Percentiles rank a stretch among this genome's conserved stretches.
phyloP scores from a whole-genome alignment of 2,113 vertebrate genomes.

The Miniopterus natalensis region DNA sequence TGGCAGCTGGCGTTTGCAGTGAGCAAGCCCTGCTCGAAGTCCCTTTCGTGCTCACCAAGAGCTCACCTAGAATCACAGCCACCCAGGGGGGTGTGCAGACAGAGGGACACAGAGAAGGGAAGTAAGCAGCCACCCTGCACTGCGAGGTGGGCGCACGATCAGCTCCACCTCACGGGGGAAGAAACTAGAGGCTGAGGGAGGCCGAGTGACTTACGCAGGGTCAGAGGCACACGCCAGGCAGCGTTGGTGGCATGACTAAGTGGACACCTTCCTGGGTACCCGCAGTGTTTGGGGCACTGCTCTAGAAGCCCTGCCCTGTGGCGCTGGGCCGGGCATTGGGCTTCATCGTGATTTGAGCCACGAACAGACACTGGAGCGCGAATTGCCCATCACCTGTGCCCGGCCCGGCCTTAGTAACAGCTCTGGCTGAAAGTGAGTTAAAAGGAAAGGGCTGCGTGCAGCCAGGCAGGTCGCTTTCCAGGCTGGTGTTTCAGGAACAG shows the following conservation, averaged over 20 bases:
- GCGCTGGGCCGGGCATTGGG: background rate
- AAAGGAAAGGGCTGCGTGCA: background rate
- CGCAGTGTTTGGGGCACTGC: accelerated
- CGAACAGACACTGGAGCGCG: accelerated
- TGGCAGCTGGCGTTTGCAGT: no score
- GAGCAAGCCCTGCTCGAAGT: accelerated
- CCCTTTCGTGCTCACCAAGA: background rate
- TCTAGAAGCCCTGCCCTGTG: background rate
- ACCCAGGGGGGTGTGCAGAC: background rate
- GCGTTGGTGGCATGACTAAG: background rate
- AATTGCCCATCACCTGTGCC: background rate
- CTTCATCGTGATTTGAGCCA: background rate
- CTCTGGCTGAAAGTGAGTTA: background rate
- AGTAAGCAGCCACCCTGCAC: background rate
- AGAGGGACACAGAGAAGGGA: background rate
- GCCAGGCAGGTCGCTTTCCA: background rate
- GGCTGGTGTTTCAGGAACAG: background rate
- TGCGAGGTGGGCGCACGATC: background rate
- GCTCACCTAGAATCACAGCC: background rate
- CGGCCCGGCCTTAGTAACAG: background rate
- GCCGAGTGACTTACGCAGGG: background rate
- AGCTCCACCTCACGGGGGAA: background rate
- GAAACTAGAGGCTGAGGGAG: background rate
- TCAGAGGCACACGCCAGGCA: background rate
- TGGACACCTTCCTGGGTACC: no score